phyloP scores from a whole-genome alignment of 2,888 invertebrate genomes.

The Dendrolimus houi region DNA sequence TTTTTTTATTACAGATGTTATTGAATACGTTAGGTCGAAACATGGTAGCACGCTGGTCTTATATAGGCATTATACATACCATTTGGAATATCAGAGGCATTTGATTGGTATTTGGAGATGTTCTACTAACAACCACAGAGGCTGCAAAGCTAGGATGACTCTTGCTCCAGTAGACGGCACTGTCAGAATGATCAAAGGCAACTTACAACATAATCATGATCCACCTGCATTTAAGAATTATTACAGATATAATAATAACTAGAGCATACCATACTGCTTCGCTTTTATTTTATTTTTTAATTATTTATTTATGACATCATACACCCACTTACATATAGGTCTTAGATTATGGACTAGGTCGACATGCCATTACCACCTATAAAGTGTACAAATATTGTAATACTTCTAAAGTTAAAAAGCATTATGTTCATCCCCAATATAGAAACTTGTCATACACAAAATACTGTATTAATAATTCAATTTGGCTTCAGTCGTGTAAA shows the following conservation, averaged over 20 bases:
- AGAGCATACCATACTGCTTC: too few species aligned
- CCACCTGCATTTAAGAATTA: slow-evolving; percentile 4
- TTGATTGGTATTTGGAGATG: slow-evolving; percentile 12
- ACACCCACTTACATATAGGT: too few species aligned
- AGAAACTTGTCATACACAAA: too few species aligned
- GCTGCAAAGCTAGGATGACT: slow-evolving; percentile 10
- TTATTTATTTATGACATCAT: too few species aligned
- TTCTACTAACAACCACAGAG: slow-evolving; percentile 12
- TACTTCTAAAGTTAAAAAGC: too few species aligned
- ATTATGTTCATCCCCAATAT: too few species aligned
- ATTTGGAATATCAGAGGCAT: neutral
- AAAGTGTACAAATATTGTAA: too few species aligned
- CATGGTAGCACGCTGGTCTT: slow-evolving; percentile 15
- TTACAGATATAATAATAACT: neutral
- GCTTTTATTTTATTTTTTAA: too few species aligned
- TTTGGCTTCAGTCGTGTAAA: too few species aligned
- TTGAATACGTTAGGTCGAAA: slow-evolving; percentile 8
- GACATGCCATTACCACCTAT: too few species aligned
- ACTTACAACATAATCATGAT: slow-evolving; percentile 9
- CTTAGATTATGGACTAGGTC: too few species aligned
- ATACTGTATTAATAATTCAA: too few species aligned
- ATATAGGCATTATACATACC: slow-evolving; percentile 14
- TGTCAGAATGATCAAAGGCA: slow-evolving; percentile 1
- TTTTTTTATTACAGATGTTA: slow-evolving; percentile 3
- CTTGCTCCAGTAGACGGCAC: neutral